phyloP scores from a whole-genome alignment of 2,113 vertebrate genomes.

The Piaya cayana region DNA sequence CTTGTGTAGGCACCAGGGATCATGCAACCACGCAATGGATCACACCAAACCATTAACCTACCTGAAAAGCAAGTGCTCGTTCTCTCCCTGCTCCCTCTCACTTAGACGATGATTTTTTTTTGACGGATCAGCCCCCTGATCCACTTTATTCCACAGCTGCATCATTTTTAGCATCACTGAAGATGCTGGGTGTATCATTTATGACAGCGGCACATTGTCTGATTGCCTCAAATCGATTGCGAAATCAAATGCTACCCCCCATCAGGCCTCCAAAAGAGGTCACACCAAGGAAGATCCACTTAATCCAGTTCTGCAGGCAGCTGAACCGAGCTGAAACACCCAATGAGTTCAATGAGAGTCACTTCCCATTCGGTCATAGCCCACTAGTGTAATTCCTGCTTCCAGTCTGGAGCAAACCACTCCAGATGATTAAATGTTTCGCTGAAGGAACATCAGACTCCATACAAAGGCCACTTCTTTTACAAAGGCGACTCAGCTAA shows the following conservation, averaged over 20 bases:
- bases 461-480: background rate
- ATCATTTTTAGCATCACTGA: background rate
- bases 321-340: background rate
- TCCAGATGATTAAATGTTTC: background rate
- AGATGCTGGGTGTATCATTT: background rate
- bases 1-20: background rate
- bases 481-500: background rate
- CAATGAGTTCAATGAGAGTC: background rate
- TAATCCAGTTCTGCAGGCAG: background rate
- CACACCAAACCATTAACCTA: background rate
- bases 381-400: background rate
- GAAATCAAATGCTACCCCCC: rapidly evolving
- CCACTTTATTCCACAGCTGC: background rate
- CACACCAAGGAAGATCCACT: background rate
- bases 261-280: background rate
- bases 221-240: background rate
- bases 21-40: background rate
- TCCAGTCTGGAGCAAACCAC: background rate
- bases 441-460: background rate
- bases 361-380: background rate
- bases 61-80: background rate
- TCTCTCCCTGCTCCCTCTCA: background rate
- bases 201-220: background rate
- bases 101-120: background rate
- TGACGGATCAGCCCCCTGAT: background rate